These are phyloP conservation scores for Platorchestia sp. DNA, from an alignment of 1,140 invertebrate genomes.

Conservation along the genomic window DNA sequence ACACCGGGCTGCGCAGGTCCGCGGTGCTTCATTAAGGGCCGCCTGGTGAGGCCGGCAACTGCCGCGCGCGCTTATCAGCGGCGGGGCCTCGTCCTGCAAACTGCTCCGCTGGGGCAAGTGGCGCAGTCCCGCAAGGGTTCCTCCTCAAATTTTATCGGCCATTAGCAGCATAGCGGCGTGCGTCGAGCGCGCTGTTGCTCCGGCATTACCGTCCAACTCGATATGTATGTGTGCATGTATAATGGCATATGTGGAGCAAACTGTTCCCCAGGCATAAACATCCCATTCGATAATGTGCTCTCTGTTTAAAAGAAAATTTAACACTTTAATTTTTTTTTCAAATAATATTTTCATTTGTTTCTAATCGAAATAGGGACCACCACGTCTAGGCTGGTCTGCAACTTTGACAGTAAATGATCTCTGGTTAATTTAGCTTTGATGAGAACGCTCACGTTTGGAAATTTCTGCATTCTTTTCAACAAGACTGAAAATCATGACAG, in stretches of 20 bases:
- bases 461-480: too few relatives aligned
- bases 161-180: neutral
- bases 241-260: neutral
- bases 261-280: neutral
- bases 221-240: too few relatives aligned
- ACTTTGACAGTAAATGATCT: neutral
- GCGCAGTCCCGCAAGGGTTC: neutral
- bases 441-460: too few relatives aligned
- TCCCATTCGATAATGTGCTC: neutral
- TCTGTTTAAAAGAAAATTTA: neutral
- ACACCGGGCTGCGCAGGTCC: neutral
- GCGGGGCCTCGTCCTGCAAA: neutral
- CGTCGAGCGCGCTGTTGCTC: neutral
- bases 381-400: neutral
- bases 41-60: neutral
- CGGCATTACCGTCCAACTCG: neutral
- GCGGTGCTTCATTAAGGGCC: neutral
- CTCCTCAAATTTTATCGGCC: conserved; percentile 9
- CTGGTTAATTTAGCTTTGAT: too few relatives aligned
- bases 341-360: too few relatives aligned
- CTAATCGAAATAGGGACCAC: neutral
- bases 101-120: neutral
- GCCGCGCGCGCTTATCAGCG: neutral
- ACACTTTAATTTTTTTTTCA: neutral
- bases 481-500: too few relatives aligned